These are phyloP conservation scores for Aurelia coerulea DNA, from an alignment of 30 jellyfish, hydroid and myxozoan species.

Conservation along the genomic window DNA sequence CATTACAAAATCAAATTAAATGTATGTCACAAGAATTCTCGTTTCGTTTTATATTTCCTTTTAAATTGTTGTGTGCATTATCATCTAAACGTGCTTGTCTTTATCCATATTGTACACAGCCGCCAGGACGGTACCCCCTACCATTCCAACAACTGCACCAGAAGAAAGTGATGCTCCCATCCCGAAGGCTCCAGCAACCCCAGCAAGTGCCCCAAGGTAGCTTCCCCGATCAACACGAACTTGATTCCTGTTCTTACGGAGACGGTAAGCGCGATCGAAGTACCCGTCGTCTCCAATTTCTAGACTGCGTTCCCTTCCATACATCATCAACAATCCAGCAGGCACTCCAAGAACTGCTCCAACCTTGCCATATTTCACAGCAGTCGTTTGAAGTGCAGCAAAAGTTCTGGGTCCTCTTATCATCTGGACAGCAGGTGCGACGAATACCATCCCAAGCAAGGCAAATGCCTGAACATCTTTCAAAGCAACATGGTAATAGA, in stretches of 20 bases:
- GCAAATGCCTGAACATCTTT: conserved; percentile 87
- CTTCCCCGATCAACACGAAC: conserved; percentile 70
- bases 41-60: neutral
- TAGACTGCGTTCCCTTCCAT: conserved; percentile 38
- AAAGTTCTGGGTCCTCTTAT: conserved; percentile 65
- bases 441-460: conserved; percentile 66
- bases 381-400: conserved; percentile 62
- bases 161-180: conserved; percentile 71
- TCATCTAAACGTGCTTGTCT: conserved; percentile 48
- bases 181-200: conserved; percentile 61
- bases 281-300: conserved; percentile 55
- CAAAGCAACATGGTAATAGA: conserved; percentile 74
- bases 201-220: conserved; percentile 64
- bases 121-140: conserved; percentile 58
- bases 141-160: conserved; percentile 76
- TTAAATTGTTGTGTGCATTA: neutral
- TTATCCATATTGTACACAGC: conserved; percentile 36
- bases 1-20: too few species aligned
- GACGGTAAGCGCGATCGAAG: conserved; percentile 74
- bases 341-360: conserved; percentile 82
- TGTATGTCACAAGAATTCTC: neutral
- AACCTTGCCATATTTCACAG: conserved; percentile 67
- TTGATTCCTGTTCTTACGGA: conserved; percentile 77
- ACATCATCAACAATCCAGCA: conserved; percentile 78
- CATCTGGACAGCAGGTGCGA: conserved; percentile 82